Conservation (phyloP, 2,888 invertebrate species). For the Apotomis turbidana region DNA sequence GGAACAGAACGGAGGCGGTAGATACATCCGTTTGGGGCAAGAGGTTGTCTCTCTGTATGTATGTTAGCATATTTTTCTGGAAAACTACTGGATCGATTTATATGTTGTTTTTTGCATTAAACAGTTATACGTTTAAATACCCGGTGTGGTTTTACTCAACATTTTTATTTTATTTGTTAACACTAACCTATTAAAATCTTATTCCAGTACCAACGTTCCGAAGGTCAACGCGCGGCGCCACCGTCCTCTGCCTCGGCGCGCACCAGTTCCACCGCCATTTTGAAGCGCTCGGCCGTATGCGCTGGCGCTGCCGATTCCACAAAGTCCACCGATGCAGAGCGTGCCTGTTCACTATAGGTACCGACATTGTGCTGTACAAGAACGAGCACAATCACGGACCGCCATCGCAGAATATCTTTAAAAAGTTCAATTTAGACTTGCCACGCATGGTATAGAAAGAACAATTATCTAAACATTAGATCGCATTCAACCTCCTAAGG, state of each 20-base stretch:
- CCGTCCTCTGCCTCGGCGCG: slow-evolving; percentile 50
- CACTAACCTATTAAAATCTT: neutral
- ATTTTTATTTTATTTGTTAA: neutral
- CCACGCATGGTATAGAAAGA: too few species aligned
- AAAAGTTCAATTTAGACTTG: neutral
- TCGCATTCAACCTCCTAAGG: too few species aligned
- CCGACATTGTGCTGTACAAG: slow-evolving; percentile 42
- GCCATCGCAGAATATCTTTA: neutral
- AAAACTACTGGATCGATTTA: too few species aligned
- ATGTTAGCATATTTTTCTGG: too few species aligned
- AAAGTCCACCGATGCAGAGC: slow-evolving; percentile 47
- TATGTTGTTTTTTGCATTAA: too few species aligned
- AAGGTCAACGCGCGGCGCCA: slow-evolving; percentile 39
- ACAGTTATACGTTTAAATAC: too few species aligned
- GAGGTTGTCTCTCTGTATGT: too few species aligned
- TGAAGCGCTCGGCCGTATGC: slow-evolving; percentile 35
- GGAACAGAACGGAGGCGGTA: too few species aligned
- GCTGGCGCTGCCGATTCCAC: slow-evolving; percentile 50
- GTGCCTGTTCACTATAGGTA: slow-evolving; percentile 44
- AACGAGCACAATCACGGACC: slow-evolving; percentile 42
- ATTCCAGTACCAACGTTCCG: slow-evolving; percentile 33
- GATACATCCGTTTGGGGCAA: too few species aligned
- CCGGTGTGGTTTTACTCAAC: too few species aligned
- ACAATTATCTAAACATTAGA: too few species aligned
- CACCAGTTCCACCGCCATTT: slow-evolving; percentile 45